Conservation (phyloP, 2,113 vertebrate genomes). For the Spea multiplicata region DNA sequence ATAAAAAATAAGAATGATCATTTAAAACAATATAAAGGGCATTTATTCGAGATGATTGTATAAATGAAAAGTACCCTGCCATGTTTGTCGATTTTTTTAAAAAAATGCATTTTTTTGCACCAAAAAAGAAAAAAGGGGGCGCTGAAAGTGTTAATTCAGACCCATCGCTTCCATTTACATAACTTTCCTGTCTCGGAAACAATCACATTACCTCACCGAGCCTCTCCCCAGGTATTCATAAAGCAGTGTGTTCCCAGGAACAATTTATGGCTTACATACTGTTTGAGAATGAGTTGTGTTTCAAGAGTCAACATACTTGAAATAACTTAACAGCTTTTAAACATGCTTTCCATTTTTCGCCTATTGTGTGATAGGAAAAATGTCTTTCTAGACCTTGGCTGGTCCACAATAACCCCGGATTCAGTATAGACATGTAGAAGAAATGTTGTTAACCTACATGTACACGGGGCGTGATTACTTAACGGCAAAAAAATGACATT, state of each 20-base stretch:
- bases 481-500: background rate
- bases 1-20: no score
- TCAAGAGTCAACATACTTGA: conserved; percentile 45
- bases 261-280: conserved; percentile 45
- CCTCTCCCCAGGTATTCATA: conserved; percentile 45
- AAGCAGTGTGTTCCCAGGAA: conserved; percentile 38
- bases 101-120: no score
- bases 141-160: background rate
- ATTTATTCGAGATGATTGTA: no score
- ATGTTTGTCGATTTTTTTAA: no score
- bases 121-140: no score
- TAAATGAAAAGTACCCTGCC: no score
- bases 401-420: background rate
- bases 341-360: conserved; percentile 43
- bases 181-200: conserved; percentile 17
- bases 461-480: background rate
- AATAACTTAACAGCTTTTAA: conserved; percentile 48
- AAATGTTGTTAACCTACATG: background rate
- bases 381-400: conserved; percentile 8
- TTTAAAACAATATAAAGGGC: no score
- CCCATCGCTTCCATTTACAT: conserved; percentile 21
- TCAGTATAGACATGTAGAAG: background rate
- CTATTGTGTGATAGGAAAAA: conserved; percentile 41
- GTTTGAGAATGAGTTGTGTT: conserved; percentile 38
- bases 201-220: conserved; percentile 45